Evolutionary conservation across 2,797 vertebrate species (phyloP).

Genomic region (Leucoraja ocellata): DNA sequence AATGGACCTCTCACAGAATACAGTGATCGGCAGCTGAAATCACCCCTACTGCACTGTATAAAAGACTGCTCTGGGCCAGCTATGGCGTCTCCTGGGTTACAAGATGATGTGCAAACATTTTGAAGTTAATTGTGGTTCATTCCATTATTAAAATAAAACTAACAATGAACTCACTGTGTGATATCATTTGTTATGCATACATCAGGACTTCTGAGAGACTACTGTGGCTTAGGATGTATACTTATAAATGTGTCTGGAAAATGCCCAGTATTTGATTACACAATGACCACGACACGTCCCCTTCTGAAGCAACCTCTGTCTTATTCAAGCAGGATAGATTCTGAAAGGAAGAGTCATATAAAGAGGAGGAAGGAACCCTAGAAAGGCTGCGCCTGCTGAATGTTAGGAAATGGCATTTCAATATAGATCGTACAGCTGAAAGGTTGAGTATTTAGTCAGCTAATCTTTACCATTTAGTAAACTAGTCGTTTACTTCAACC

Average conservation of each 20-base stretch:
- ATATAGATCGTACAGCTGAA: background rate
- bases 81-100: conserved; percentile 9
- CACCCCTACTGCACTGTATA: background rate
- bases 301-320: conserved; percentile 6
- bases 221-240: background rate
- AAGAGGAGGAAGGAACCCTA: background rate
- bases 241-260: conserved; percentile 4
- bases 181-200: conserved; percentile 27
- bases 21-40: background rate
- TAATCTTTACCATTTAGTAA: background rate
- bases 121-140: conserved; percentile 18
- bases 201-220: conserved; percentile 9
- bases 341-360: conserved; percentile 8
- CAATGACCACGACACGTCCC: conserved; percentile 6
- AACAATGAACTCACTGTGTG: conserved; percentile 34
- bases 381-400: background rate
- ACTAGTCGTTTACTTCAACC: background rate
- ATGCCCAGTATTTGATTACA: conserved; percentile 21
- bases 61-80: background rate
- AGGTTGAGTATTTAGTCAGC: background rate
- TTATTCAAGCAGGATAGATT: background rate
- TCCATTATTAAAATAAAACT: background rate
- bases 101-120: conserved; percentile 15
- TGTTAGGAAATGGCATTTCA: conserved; percentile 15
- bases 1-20: background rate